These are phyloP conservation scores for Stramonita haemastoma DNA, from an alignment of 2,888 invertebrate genomes.

Conservation along the genomic window DNA sequence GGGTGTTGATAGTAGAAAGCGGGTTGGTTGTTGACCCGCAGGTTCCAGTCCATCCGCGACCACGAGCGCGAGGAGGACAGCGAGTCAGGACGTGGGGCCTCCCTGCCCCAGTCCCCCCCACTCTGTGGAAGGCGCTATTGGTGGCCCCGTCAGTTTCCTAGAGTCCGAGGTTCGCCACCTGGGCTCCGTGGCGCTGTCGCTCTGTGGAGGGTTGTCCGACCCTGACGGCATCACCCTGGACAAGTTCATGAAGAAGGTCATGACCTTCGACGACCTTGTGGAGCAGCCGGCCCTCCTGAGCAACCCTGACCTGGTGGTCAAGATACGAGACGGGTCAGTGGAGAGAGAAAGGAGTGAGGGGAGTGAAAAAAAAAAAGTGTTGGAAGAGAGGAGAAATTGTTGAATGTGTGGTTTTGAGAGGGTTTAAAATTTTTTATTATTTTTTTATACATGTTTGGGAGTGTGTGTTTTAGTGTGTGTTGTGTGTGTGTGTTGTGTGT, in stretches of 20 bases:
- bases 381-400: background rate
- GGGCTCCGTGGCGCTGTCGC: conserved; percentile 85
- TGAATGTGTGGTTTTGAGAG: too few relatives aligned
- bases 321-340: conserved; percentile 86
- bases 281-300: conserved; percentile 86
- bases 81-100: conserved; percentile 97
- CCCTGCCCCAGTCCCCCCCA: conserved; percentile 92
- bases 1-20: too few relatives aligned
- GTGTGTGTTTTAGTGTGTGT: too few relatives aligned
- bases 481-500: too few relatives aligned
- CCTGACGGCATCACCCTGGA: conserved; percentile 81
- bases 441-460: background rate
- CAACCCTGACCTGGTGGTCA: conserved; percentile 88
- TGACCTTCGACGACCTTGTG: conserved; percentile 82
- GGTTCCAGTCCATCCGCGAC: conserved; percentile 38
- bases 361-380: background rate
- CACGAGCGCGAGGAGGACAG: conserved; percentile 87
- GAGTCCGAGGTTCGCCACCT: conserved; percentile 64
- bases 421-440: too few relatives aligned
- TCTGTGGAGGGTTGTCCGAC: conserved; percentile 84
- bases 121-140: conserved; percentile 88
- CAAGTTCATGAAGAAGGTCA: conserved; percentile 82
- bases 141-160: conserved; percentile 62
- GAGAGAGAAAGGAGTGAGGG: background rate
- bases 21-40: too few relatives aligned